These are phyloP conservation scores for Trisateles emortualis DNA, from an alignment of 2,888 invertebrate genomes.

Conservation along the genomic window DNA sequence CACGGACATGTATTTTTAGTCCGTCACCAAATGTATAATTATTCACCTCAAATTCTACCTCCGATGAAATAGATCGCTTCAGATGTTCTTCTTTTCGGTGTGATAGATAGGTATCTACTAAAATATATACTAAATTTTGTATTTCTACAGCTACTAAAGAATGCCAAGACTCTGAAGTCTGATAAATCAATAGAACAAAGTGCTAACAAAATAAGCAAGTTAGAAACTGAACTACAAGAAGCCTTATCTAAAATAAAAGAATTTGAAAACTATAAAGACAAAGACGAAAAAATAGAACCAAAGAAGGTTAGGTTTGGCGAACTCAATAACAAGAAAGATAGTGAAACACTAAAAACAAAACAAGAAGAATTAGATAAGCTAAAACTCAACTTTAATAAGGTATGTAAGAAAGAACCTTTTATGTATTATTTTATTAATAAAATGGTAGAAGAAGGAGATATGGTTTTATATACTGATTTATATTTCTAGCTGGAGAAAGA, in stretches of 20 bases:
- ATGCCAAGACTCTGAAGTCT: conserved; percentile 81
- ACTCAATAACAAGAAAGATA: conserved; percentile 74
- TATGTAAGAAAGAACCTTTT: conserved; percentile 46
- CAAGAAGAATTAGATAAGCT: conserved; percentile 86
- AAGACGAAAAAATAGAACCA: conserved; percentile 80
- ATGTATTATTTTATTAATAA: neutral
- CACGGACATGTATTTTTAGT: too few relatives aligned
- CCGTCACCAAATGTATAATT: too few relatives aligned
- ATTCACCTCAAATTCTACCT: too few relatives aligned
- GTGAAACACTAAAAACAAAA: conserved; percentile 74
- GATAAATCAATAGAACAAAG: conserved; percentile 87
- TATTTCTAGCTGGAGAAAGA: conserved; percentile 87
- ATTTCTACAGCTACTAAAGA: conserved; percentile 81
- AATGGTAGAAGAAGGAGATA: neutral
- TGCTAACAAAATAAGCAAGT: conserved; percentile 86
- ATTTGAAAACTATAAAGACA: conserved; percentile 75
- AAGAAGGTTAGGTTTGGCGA: conserved; percentile 83
- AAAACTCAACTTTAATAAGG: conserved; percentile 83
- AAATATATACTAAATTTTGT: conserved; percentile 7
- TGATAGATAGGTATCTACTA: neutral
- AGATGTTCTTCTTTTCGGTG: neutral
- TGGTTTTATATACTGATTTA: neutral
- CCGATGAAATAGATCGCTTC: too few relatives aligned
- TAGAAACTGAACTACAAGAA: conserved; percentile 89
- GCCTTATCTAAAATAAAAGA: conserved; percentile 87